These are phyloP conservation scores for Anser cygnoides DNA, from an alignment of 2,113 vertebrate species.

Conservation along the genomic window DNA sequence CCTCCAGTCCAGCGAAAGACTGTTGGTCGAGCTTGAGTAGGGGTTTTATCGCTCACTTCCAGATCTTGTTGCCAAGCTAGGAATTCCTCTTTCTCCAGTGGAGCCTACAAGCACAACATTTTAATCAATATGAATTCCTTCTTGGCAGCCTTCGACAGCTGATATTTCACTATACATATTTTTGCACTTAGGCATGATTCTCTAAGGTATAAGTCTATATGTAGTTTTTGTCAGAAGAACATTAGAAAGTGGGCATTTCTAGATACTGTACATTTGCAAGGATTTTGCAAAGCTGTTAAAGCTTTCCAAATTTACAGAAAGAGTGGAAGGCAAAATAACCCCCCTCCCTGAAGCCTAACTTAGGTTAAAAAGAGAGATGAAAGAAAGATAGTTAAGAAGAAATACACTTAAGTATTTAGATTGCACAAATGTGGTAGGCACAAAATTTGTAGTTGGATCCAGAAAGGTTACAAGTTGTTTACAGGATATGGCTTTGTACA, in stretches of 20 bases:
- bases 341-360: neutral
- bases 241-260: neutral
- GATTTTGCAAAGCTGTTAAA: neutral
- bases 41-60: slow-evolving; percentile 84
- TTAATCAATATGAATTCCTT: neutral
- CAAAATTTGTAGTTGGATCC: neutral
- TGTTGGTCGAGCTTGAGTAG: slow-evolving; percentile 86
- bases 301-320: neutral
- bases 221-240: neutral
- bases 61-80: slow-evolving; percentile 94
- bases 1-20: slow-evolving; percentile 92
- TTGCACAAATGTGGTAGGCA: neutral
- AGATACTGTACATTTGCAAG: neutral
- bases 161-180: neutral
- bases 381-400: neutral
- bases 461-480: neutral
- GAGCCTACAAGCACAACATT: slow-evolving; percentile 72
- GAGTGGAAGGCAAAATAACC: neutral
- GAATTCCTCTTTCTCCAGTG: slow-evolving; percentile 89
- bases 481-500: neutral
- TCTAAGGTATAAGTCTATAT: neutral
- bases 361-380: neutral
- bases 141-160: neutral
- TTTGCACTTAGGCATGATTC: accelerated
- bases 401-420: neutral